Percentiles rank a stretch among this genome's conserved stretches.
These are phyloP conservation scores for Karalla daura DNA, from an alignment of 2,797 vertebrate genomes.

Conservation along the genomic window DNA sequence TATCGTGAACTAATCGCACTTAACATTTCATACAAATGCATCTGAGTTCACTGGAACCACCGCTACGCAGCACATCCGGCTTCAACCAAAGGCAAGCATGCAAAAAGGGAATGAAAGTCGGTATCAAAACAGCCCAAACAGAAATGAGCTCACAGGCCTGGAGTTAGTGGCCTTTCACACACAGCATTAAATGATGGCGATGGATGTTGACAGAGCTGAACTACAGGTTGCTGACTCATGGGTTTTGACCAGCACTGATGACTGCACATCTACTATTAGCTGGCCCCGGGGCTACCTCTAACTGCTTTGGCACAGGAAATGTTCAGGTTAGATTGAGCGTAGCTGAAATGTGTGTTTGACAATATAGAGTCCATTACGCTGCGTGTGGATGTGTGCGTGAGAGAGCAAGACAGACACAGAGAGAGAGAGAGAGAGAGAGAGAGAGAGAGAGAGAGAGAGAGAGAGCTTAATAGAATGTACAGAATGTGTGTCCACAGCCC, in stretches of 20 bases:
- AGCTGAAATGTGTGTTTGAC: conserved; percentile 56
- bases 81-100: too few species aligned
- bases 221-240: conserved; percentile 69
- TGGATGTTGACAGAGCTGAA: conserved; percentile 60
- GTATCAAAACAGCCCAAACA: background rate
- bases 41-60: too few species aligned
- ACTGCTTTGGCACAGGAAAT: conserved; percentile 60
- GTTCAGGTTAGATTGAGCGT: conserved; percentile 57
- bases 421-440: background rate
- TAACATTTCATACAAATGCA: too few species aligned
- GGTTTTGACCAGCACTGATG: conserved; percentile 60
- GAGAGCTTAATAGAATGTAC: conserved; percentile 17
- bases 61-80: too few species aligned
- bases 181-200: conserved; percentile 51
- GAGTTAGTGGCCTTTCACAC: conserved; percentile 23
- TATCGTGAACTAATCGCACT: too few species aligned
- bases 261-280: conserved; percentile 64
- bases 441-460: background rate
- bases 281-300: conserved; percentile 58
- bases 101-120: background rate
- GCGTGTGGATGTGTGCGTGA: background rate
- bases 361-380: conserved; percentile 51
- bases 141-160: conserved; percentile 3
- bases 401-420: background rate
- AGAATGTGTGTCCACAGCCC: background rate